Conservation (phyloP, 1,140 invertebrate species). For the Halesus radiatus region DNA sequence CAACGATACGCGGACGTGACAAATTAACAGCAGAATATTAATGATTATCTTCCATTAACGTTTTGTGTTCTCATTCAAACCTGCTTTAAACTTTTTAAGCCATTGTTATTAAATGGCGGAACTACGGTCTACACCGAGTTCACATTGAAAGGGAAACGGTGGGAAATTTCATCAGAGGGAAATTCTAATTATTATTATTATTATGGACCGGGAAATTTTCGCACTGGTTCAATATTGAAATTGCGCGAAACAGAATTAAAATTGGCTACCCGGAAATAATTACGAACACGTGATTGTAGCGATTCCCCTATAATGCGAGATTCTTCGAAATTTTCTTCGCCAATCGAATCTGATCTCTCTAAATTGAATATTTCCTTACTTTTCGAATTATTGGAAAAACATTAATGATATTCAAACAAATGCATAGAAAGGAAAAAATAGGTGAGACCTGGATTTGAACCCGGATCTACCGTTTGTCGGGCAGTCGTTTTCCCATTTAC, state of each 20-base stretch:
- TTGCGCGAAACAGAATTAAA: not conserved
- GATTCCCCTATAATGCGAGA: no score
- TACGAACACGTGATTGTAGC: not conserved
- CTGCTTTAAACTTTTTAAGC: slow-evolving; percentile 18
- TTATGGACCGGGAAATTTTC: not conserved
- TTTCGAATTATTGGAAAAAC: no score
- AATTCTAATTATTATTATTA: not conserved
- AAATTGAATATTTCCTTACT: no score
- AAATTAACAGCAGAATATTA: slow-evolving; percentile 44
- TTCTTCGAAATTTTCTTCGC: no score
- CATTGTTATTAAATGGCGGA: slow-evolving; percentile 24
- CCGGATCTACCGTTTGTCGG: no score
- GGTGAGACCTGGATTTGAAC: no score
- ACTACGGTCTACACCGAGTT: slow-evolving; percentile 8
- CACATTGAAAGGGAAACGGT: not conserved
- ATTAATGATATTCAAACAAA: no score
- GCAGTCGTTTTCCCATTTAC: no score
- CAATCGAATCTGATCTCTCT: no score
- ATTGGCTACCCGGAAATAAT: not conserved
- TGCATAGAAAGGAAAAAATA: no score
- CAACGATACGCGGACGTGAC: slow-evolving; percentile 44
- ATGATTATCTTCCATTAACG: slow-evolving; percentile 39
- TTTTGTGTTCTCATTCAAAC: not conserved
- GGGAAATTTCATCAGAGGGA: slow-evolving; percentile 10
- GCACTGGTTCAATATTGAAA: not conserved